Evolutionary conservation across 2,888 invertebrate species (phyloP).

Genomic region (Eristalis tenax): DNA sequence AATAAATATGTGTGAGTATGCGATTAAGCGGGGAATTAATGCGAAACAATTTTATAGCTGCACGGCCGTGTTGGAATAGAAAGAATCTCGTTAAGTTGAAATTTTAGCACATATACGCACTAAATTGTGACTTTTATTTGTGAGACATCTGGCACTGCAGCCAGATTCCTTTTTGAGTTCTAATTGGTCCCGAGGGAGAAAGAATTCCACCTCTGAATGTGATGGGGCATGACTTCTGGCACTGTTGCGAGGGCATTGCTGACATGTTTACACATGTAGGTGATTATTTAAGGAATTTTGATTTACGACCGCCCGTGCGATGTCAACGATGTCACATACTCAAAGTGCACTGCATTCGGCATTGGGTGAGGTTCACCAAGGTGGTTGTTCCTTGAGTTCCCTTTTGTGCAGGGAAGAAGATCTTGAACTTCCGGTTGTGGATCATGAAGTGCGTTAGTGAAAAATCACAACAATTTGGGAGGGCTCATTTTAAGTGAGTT

Average conservation of each 20-base stretch:
- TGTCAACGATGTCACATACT: conserved; percentile 50
- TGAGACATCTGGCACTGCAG: conserved; percentile 42
- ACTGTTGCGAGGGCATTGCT: conserved; percentile 37
- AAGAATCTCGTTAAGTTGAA: conserved; percentile 35
- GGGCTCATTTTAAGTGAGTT: conserved; percentile 10
- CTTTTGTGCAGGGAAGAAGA: conserved; percentile 31
- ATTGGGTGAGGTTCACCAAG: not conserved
- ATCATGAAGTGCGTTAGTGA: conserved; percentile 30
- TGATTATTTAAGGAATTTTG: conserved; percentile 69
- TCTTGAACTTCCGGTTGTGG: conserved; percentile 61
- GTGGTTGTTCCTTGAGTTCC: conserved; percentile 10
- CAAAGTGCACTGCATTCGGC: conserved; percentile 5
- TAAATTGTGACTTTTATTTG: conserved; percentile 23
- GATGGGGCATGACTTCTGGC: conserved; percentile 61
- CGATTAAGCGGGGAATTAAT: conserved; percentile 41
- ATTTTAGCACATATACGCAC: conserved; percentile 36
- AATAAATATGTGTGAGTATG: conserved; percentile 33
- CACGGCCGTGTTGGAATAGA: conserved; percentile 13
- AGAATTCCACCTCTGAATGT: conserved; percentile 52
- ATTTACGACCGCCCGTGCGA: conserved; percentile 69
- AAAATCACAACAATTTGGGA: conserved; percentile 48
- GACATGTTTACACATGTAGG: conserved; percentile 71
- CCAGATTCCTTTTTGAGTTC: conserved; percentile 4
- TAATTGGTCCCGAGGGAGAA: conserved; percentile 62
- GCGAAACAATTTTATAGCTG: conserved; percentile 15